Conservation (phyloP, 2,888 invertebrate species). For the Cordilura impudica region DNA sequence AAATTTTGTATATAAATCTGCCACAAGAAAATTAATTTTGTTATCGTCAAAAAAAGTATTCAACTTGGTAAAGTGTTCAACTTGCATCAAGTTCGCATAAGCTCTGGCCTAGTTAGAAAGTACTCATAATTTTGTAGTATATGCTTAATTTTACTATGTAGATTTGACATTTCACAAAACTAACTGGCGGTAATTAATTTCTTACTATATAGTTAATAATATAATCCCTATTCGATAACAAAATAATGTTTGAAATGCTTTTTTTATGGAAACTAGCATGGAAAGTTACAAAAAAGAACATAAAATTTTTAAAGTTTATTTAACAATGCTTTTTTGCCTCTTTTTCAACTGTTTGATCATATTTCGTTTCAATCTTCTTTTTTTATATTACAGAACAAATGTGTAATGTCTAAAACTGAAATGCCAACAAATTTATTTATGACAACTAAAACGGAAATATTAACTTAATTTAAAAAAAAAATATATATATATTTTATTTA, state of each 20-base stretch:
- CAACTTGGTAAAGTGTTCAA: no score
- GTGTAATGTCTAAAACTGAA: slow-evolving; percentile 76
- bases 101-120: slow-evolving; percentile 52
- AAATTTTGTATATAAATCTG: no score
- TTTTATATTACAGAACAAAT: slow-evolving; percentile 75
- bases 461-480: slow-evolving; percentile 46
- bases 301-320: slow-evolving; percentile 8
- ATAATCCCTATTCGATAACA: no score
- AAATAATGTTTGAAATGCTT: no score
- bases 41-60: no score
- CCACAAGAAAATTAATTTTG: no score
- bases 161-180: no score
- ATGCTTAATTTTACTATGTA: no score
- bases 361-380: slow-evolving; percentile 56
- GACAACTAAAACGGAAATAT: slow-evolving; percentile 70
- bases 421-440: slow-evolving; percentile 74
- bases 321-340: slow-evolving; percentile 5
- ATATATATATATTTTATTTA: neutral
- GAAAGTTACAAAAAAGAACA: neutral
- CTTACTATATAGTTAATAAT: no score
- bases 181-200: no score
- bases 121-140: neutral
- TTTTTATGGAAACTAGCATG: neutral
- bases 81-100: no score
- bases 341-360: slow-evolving; percentile 39